Conservation (phyloP, 2,888 invertebrate species). For the Anthophora plumipes region DNA sequence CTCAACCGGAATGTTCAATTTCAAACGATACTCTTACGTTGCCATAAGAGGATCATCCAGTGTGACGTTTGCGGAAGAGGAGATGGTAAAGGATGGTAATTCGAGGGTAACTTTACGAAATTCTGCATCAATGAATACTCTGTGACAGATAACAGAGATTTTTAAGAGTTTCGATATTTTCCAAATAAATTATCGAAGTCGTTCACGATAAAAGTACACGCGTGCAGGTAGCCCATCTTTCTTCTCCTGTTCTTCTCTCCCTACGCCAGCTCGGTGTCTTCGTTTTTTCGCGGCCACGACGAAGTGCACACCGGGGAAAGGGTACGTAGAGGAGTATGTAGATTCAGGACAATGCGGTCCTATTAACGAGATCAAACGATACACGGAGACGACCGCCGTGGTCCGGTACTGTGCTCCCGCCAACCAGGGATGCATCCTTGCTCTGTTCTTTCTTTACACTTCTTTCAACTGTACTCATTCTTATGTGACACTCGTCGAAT, state of each 20-base stretch:
- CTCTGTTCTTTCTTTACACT: conserved; percentile 7
- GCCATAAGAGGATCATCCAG: background rate
- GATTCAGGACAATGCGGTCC: conserved; percentile 80
- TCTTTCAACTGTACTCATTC: background rate
- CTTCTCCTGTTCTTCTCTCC: conserved; percentile 26
- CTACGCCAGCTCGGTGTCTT: conserved; percentile 13
- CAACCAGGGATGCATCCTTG: conserved; percentile 72
- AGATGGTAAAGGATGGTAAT: background rate
- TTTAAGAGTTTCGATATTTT: conserved; percentile 14
- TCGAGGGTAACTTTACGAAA: background rate
- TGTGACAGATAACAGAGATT: too few species aligned
- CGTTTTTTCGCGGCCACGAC: conserved; percentile 55
- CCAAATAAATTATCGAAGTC: conserved; percentile 53
- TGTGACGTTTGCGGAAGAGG: background rate
- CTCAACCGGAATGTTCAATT: conserved; percentile 3
- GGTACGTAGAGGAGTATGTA: conserved; percentile 75
- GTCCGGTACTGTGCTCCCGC: conserved; percentile 74
- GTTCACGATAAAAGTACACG: conserved; percentile 50
- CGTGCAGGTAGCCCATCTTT: conserved; percentile 61
- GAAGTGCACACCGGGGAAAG: conserved; percentile 66
- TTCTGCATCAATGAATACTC: background rate
- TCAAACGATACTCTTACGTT: conserved; percentile 2
- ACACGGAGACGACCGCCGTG: conserved; percentile 77
- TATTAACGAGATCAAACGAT: conserved; percentile 82
- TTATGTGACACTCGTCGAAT: background rate